Evolutionary conservation across 2,797 vertebrate species (phyloP), one percentile per base, ranked within the genome.

Genomic region (Pipistrellus nathusii): DNA sequence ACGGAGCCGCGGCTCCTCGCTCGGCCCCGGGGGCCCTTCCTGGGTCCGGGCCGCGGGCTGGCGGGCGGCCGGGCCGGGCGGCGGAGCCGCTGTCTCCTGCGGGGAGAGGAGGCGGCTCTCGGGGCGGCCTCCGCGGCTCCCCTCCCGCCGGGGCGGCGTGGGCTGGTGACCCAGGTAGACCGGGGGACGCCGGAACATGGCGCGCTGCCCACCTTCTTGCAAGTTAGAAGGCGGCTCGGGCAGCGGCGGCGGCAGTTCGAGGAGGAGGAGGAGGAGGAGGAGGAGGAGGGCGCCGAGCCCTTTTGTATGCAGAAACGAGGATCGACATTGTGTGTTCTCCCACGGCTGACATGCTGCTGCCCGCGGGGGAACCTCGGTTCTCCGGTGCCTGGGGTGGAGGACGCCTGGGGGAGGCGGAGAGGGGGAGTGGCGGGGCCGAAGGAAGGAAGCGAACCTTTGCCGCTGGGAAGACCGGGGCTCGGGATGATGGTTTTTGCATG

Each of bases 121-220:
- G 7, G 55, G 94, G 85, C 82, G 55, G 53, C 77, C 91, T 87
- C 88, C 91, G 89, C 55, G 46, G 88, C 94, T 80, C 69, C 82
- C 77, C 93, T 90, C 94, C 84, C 59, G 78, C 92, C 78, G 95
- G 94, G 95, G 85, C 71, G 96, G 96, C 95, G 96, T 96, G 95
- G 96, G 97, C 88, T 93, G 55, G 84, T 90, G 88, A 75, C 96
- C 96, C 96, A 95, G 96, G 97, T 89, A 88, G 96, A 93, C 93
- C 1, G 93, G 94, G 95, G 95, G 95, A 95, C 95, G 83, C 88
- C 55, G 96, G 85, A 97, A 97, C 62, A 96, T 96, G 96, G 96
- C 97, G 96, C 90, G 82, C 82, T 96, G 97, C 96, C 97, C 96
- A 97, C 91, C 96, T 96, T 93, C 93, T 89, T 91, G 96, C 94